Evolutionary conservation across 2,888 invertebrate species (phyloP).

Genomic region (Alviniconcha strummeri): DNA sequence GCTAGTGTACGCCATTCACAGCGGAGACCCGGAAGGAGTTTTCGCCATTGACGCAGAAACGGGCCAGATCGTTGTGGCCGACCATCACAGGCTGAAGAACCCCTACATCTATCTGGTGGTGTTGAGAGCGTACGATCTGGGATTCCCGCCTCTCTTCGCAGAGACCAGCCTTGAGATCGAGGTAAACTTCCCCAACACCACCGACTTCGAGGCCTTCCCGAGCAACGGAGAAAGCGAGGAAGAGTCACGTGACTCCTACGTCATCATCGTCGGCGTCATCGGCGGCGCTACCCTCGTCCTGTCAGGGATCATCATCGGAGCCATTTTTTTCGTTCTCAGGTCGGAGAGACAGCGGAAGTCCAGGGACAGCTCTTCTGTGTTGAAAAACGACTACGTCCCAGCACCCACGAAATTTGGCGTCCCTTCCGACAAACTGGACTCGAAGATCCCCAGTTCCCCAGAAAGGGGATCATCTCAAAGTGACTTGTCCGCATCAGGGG

Average conservation of each 20-base stretch:
- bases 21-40: constrained; percentile 81
- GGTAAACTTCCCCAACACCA: constrained; percentile 40
- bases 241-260: constrained; percentile 35
- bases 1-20: constrained; percentile 90
- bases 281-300: constrained; percentile 44
- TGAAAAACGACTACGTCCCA: constrained; percentile 31
- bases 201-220: constrained; percentile 9
- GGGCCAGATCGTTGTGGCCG: constrained; percentile 86
- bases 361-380: neutral
- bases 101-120: constrained; percentile 38
- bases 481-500: constrained; percentile 25
- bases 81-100: constrained; percentile 31
- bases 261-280: constrained; percentile 46
- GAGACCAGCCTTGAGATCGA: constrained; percentile 41
- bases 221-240: constrained; percentile 13
- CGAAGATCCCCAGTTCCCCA: neutral
- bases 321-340: constrained; percentile 43
- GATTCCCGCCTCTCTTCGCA: constrained; percentile 35
- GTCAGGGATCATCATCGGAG: constrained; percentile 45
- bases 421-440: neutral
- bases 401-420: constrained; percentile 25
- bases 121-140: constrained; percentile 40
- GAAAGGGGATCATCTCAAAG: neutral
- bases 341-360: constrained; percentile 36
- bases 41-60: constrained; percentile 82